Evolutionary conservation across 2,888 invertebrate species (phyloP).

Genomic region (Apodemia zela): DNA sequence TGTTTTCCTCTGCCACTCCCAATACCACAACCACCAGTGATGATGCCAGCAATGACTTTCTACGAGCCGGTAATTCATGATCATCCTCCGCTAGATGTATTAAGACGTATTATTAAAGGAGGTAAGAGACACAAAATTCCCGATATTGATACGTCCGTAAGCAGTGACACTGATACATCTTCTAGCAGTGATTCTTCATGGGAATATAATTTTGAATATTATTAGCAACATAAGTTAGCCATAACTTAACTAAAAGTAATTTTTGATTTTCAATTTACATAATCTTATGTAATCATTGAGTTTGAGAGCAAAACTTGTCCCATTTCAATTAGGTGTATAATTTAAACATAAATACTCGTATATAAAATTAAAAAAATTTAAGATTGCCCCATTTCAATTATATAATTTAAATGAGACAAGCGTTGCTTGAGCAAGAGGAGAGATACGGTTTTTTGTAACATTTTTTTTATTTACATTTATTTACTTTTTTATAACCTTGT

Average conservation of each 20-base stretch:
- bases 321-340: too few relatives aligned
- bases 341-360: too few relatives aligned
- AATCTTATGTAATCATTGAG: too few relatives aligned
- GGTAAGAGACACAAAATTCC: conserved; percentile 2
- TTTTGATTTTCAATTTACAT: not conserved
- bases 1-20: conserved; percentile 30
- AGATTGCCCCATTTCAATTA: too few relatives aligned
- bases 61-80: conserved; percentile 59
- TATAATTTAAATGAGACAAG: too few relatives aligned
- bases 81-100: conserved; percentile 48
- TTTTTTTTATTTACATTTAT: too few relatives aligned
- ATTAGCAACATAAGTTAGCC: not conserved
- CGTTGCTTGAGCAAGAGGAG: too few relatives aligned
- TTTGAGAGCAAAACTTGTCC: too few relatives aligned
- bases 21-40: conserved; percentile 39
- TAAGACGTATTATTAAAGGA: conserved; percentile 6
- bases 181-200: conserved; percentile 28
- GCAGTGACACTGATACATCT: conserved; percentile 24
- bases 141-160: not conserved
- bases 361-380: too few relatives aligned
- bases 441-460: too few relatives aligned
- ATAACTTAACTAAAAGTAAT: not conserved
- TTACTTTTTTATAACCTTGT: too few relatives aligned
- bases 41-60: conserved; percentile 46
- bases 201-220: conserved; percentile 4